Conservation (phyloP, 2,797 vertebrate genomes). For the Eutrigla gurnardus region DNA sequence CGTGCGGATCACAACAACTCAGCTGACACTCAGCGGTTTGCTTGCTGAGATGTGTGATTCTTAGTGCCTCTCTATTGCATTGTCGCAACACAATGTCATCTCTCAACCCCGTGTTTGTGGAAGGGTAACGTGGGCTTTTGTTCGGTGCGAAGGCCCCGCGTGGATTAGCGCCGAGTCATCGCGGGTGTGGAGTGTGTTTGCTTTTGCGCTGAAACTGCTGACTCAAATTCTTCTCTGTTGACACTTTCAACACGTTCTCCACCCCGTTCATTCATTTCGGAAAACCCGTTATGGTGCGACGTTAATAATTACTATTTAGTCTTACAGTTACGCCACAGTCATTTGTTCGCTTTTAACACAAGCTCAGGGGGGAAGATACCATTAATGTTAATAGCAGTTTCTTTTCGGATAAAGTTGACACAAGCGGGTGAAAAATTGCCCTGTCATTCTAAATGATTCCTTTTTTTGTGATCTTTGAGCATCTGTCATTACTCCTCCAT, state of each 20-base stretch:
- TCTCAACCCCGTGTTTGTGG: constrained; percentile 18
- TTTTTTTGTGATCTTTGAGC: constrained; percentile 2
- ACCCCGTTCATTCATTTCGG: constrained; percentile 5
- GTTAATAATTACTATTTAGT: not conserved
- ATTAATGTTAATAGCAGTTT: not conserved
- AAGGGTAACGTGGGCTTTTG: constrained; percentile 29
- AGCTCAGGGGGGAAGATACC: not conserved
- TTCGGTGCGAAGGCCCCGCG: constrained; percentile 10
- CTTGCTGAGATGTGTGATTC: constrained; percentile 4
- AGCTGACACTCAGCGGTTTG: constrained; percentile 24
- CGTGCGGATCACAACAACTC: constrained; percentile 27
- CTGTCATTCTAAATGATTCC: not conserved
- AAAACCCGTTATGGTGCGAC: not conserved
- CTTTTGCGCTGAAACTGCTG: constrained; percentile 29
- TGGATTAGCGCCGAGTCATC: constrained; percentile 25
- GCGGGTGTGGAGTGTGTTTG: constrained; percentile 50
- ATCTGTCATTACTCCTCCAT: constrained; percentile 28
- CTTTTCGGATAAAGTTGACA: not conserved
- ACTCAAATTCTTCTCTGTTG: constrained; percentile 53
- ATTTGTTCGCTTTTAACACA: constrained; percentile 7
- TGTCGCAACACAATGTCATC: constrained; percentile 30
- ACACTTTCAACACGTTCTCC: constrained; percentile 38
- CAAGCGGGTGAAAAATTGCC: not conserved
- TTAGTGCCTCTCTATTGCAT: not conserved
- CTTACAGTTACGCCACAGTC: not conserved